A percentile compares a stretch with the other conserved stretches of the same genome.
Evolutionary conservation across 2,888 invertebrate species (phyloP).

Genomic region (Macrophya alboannulata): DNA sequence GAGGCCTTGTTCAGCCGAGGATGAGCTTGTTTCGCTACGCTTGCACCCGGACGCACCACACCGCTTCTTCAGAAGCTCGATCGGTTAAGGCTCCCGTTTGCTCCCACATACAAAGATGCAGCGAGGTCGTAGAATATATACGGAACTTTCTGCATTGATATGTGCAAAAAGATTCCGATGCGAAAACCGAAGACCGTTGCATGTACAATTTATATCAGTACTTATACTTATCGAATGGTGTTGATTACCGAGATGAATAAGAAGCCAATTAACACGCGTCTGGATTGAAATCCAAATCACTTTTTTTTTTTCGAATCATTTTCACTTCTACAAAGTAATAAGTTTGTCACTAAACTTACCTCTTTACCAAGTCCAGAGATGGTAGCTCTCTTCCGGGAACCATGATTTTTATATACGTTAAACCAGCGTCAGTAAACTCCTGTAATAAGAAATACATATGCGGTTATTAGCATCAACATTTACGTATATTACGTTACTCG

Average conservation of each 20-base stretch:
- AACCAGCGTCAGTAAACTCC: constrained; percentile 78
- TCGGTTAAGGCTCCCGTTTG: constrained; percentile 27
- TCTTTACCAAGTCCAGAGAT: constrained; percentile 72
- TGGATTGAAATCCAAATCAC: background rate
- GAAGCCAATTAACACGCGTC: background rate
- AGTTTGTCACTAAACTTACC: constrained; percentile 76
- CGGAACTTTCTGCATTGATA: background rate
- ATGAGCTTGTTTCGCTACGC: constrained; percentile 35
- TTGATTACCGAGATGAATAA: background rate
- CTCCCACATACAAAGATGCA: background rate
- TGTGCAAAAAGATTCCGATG: background rate
- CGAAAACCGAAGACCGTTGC: background rate
- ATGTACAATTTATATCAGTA: background rate
- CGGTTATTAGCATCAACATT: constrained; percentile 61
- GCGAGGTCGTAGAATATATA: background rate
- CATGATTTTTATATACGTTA: constrained; percentile 81
- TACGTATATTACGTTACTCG: constrained; percentile 18
- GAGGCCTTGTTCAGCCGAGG: constrained; percentile 23
- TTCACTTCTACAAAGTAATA: background rate
- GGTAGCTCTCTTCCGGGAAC: constrained; percentile 82
- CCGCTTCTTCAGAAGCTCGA: constrained; percentile 45
- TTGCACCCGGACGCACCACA: background rate
- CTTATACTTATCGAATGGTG: background rate
- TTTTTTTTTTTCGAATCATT: background rate
- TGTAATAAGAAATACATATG: constrained; percentile 68